A percentile compares a stretch with the other conserved stretches of the same genome.
phyloP scores from a whole-genome alignment of 2,797 vertebrate genomes.

The Cirrhinus molitorella region DNA sequence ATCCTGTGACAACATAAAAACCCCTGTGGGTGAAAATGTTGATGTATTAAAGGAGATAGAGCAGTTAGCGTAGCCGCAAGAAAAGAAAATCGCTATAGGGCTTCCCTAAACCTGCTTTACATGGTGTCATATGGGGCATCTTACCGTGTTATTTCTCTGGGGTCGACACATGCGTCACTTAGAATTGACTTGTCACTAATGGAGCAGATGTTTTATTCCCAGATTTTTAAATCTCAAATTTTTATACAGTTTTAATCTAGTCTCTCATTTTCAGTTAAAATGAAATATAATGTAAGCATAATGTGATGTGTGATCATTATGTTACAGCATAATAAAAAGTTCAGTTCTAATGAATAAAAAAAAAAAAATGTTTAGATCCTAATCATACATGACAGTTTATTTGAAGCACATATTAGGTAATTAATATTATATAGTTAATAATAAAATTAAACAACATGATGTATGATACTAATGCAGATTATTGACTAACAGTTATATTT shows the following conservation, averaged over 20 bases:
- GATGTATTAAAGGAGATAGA: constrained; percentile 64
- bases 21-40: constrained; percentile 45
- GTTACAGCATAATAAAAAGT: background rate
- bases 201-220: constrained; percentile 79
- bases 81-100: constrained; percentile 55
- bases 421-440: background rate
- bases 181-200: constrained; percentile 83
- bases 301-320: background rate
- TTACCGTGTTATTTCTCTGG: constrained; percentile 46
- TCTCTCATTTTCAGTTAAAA: background rate
- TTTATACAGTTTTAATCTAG: constrained; percentile 42
- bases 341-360: background rate
- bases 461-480: background rate
- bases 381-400: background rate
- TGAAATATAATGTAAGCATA: background rate
- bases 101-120: constrained; percentile 52
- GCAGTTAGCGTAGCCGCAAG: constrained; percentile 55
- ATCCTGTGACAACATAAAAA: constrained; percentile 43
- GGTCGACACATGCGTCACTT: constrained; percentile 75
- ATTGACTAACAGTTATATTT: background rate
- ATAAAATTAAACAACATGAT: background rate
- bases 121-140: constrained; percentile 43
- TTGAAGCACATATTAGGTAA: background rate
- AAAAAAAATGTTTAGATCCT: background rate
- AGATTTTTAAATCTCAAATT: constrained; percentile 58